Evolutionary conservation across 1,140 invertebrate genomes (phyloP).

Genomic region (Orchestia grillus): DNA sequence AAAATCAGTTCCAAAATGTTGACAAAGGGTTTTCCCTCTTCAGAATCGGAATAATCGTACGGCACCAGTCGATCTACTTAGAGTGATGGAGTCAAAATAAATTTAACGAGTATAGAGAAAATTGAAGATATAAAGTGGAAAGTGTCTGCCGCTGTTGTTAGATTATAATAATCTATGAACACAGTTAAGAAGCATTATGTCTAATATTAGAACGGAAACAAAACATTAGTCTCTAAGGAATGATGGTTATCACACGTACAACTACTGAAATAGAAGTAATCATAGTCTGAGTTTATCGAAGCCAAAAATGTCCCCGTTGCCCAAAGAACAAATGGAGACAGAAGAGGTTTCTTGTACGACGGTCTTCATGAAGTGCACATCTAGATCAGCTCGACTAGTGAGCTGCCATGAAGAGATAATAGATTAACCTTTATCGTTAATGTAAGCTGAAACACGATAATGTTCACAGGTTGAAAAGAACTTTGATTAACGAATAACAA

Average conservation of each 20-base stretch:
- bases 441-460: not conserved
- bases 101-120: too few relatives aligned
- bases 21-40: not conserved
- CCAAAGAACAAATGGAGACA: not conserved
- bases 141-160: not conserved
- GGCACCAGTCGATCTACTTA: not conserved
- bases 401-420: not conserved
- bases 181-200: not conserved
- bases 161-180: not conserved
- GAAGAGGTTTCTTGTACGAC: not conserved
- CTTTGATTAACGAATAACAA: not conserved
- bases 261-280: not conserved
- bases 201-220: not conserved
- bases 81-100: not conserved
- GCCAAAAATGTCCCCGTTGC: not conserved
- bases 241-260: not conserved
- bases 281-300: not conserved
- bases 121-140: too few relatives aligned
- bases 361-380: not conserved
- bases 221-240: not conserved
- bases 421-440: not conserved
- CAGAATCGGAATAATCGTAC: not conserved
- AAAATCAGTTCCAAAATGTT: not conserved
- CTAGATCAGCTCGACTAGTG: not conserved
- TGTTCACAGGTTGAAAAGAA: not conserved